Percentiles rank a stretch among this genome's conserved stretches.
Conservation (phyloP, 1,140 invertebrate genomes). For the Drosophila takahashii region DNA sequence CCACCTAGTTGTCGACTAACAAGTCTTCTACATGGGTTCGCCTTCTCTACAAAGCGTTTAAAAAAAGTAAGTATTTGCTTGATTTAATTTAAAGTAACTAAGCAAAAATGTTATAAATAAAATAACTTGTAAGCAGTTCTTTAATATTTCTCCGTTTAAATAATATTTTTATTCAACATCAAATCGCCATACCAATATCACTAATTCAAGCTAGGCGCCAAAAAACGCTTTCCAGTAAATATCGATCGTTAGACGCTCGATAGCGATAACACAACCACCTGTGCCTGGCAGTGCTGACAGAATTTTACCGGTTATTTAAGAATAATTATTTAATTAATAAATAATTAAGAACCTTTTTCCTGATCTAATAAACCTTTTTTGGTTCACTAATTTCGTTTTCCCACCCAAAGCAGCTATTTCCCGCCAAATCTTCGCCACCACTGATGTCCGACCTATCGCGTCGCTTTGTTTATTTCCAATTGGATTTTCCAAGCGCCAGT, state of each 20-base stretch:
- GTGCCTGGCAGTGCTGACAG: neutral
- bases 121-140: too few relatives aligned
- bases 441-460: constrained; percentile 5
- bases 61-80: neutral
- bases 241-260: constrained; percentile 2
- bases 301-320: neutral
- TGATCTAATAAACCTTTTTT: too few relatives aligned
- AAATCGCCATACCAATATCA: neutral
- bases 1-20: neutral
- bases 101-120: too few relatives aligned
- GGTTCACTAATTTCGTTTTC: neutral
- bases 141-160: too few relatives aligned
- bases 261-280: neutral
- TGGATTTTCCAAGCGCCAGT: constrained; percentile 64
- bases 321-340: neutral
- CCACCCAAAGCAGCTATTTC: neutral
- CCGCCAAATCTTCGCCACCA: neutral
- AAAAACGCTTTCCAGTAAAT: neutral
- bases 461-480: constrained; percentile 63
- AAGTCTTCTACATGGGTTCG: neutral
- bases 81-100: neutral
- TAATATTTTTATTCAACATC: too few relatives aligned
- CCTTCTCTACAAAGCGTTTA: neutral
- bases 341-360: neutral
- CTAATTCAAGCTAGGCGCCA: constrained; percentile 4